Base-by-base conservation (phyloP, 2,113 vertebrate genomes). In the Neolamprologus caudopunctatus region DNA sequence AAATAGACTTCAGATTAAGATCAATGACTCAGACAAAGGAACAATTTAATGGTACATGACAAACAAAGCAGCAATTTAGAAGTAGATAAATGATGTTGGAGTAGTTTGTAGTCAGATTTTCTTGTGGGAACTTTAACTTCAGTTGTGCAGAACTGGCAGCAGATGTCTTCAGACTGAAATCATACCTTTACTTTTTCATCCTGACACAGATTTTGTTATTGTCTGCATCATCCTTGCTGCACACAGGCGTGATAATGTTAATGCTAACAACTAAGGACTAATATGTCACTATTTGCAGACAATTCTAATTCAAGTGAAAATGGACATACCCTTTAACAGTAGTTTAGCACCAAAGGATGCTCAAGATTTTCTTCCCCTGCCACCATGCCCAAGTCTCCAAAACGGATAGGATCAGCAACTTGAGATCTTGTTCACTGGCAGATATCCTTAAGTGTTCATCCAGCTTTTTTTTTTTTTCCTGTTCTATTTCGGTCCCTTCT, bases 401-500 rank as follows among this genome's bases (percentile, higher is more conserved):
- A 86, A 81, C 2, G 2, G 63, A 81, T 26, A 11, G 21, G 19
- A 37, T 83, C 75, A 81, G 61, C 63, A 75, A 51, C 42, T 63
- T 86, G 71, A 81, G 35, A 75, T 58, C 57, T 79, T 37, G 42
- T 31, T 31, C 45, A 31, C 45, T 78, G 73, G n/a, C 81, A 84
- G 16, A 79, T 58, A 84, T 86, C 66, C 79, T 63, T 9, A 63
- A 35, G 11, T 55, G 37, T 45, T 47, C 47, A 11, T 80, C 84
- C 83, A 61, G 55, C 37, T 31, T 83, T 68, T 68, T 66, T 35
- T 35, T n/a, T 37, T 37, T 8, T 5, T 4, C 6, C 4, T 5
- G 4, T 80, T 91, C 68, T 88, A 61, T 89, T 88, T 88, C 14
- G 21, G 88, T 90, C 78, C n/a, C 33, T 85, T 50, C 37, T 82